Base-by-base conservation (phyloP, 37 sponge, comb jelly and placozoan species). In the Aplysina aerophoba region DNA sequence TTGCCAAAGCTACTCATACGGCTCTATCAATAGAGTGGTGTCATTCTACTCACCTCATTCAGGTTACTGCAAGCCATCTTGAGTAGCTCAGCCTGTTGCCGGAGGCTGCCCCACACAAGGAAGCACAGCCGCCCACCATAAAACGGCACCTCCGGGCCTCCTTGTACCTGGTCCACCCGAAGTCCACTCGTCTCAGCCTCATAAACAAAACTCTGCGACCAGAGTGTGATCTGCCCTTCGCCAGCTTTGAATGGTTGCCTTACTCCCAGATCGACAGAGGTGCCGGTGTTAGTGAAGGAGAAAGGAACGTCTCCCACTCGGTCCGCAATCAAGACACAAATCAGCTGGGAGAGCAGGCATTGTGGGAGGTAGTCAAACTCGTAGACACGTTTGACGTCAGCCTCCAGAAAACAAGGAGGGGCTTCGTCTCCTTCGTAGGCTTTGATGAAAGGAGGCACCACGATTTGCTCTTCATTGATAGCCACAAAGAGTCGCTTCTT, bases 121-220 rank as follows among this genome's bases (percentile, higher is more conserved):
- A 75, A 41, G 25, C 13, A 40, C 78, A 75, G 38, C 37, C 17
- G 12, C 2, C 71, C 71, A 69, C 71, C 78, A 75, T 44, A 12
- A 0, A 16, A n/a, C 2, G 22, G n/a, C 78, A 39, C 2, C 11
- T 25, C 24, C 41, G 25, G 15, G 2, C 53, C 78, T 40, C 14
- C 78, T 0, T 3, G 38, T 41, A 13, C 50, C 50, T 11, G 50
- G 8, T 44, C 50, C 78, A 75, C 78, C 20, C 21, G 1, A 8
- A 41, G 22, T 1, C 78, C 78, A 41, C 53, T 25, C 5, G 14
- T 8, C 4, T 1, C 11, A 39, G 37, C 53, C 50, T 38, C 3
- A 15, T 40, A 24, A 31, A 25, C 24, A 12, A 75, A 36, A 12
- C 78, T 54, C 3, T 31, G 39, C 13, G 20, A 19, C 54, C 78